Conservation (phyloP, 2,113 vertebrate species). For the Arvicanthis niloticus region DNA sequence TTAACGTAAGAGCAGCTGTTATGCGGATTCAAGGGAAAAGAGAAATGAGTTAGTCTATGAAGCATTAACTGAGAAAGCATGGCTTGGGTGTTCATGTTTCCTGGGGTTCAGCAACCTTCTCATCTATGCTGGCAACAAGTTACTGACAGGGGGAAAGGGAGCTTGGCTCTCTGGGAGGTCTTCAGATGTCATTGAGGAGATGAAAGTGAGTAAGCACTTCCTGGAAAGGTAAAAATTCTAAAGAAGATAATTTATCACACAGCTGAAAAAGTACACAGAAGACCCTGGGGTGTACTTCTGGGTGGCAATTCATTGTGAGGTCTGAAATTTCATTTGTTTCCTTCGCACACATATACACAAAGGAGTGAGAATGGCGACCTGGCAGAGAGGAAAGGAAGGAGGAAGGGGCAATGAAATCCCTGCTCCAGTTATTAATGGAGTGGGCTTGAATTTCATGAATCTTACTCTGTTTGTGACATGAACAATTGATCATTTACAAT, state of each 20-base stretch:
- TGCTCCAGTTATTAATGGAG: conserved; percentile 67
- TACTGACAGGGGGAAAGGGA: background rate
- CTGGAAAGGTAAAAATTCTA: conserved; percentile 69
- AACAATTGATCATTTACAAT: conserved; percentile 48
- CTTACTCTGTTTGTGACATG: conserved; percentile 60
- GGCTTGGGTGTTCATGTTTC: background rate
- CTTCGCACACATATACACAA: background rate
- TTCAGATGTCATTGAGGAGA: conserved; percentile 3
- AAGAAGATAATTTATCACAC: conserved; percentile 67
- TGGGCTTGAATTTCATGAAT: conserved; percentile 66
- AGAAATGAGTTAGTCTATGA: background rate
- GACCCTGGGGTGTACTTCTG: conserved; percentile 18
- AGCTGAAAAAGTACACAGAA: background rate
- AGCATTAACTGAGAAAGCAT: background rate
- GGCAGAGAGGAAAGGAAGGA: conserved; percentile 4
- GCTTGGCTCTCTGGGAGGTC: conserved; percentile 21
- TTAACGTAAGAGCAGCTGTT: background rate
- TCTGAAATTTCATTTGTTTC: conserved; percentile 65
- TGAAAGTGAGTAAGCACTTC: conserved; percentile 59
- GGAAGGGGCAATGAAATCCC: background rate
- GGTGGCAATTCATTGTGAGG: background rate
- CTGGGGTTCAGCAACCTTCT: background rate
- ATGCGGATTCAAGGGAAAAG: conserved; percentile 10
- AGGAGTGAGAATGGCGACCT: conserved; percentile 31
- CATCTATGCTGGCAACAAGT: background rate